Base-by-base conservation (phyloP, 2,113 vertebrate genomes). In the Megaceryle torquata region DNA sequence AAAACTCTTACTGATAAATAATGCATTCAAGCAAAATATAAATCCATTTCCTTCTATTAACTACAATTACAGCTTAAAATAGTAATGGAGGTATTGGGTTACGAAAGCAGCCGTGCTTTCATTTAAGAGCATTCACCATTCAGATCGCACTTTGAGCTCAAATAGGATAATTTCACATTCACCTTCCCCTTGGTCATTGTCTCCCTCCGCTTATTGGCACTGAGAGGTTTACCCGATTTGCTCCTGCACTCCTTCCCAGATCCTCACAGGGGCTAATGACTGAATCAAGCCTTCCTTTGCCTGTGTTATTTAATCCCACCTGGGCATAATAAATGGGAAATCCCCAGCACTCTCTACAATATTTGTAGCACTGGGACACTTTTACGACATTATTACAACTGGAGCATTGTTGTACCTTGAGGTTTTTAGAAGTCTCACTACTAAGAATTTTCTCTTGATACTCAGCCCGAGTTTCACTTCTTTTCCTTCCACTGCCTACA, bases 321-420 rank as follows among this genome's bases (percentile, higher is more conserved):
- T 93, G 92, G 94, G 88, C 92, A 84, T 82, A 94, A 96, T 93
- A 96, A 94, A 90, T 91, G 71, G 83, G 83, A 96, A 95, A 93
- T 93, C 91, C 91, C 94, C 69, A 85, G 85, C 88, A 77, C 92
- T 92, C 86, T 81, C 89, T 92, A 81, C 75, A 90, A 88, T 94
- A 95, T 92, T 86, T 88, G 91, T 78, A 95, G 88, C 71, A 39
- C 83, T 90, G 79, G 95, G 95, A 81, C 70, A 19, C 81, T 91
- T 89, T 97, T 94, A 84, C 6, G 21, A 93, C 89, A 57, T 78
- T 81, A 95, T 92, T 92, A 95, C 90, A 95, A 96, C 87, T 54
- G 81, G 33, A 94, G 89, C 94, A 95, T 94, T 96, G 96, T 83
- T 96, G 82, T 86, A 76, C 88, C 72, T 86, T 56, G 53, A 91